Conservation (phyloP, 2,113 vertebrate species). For the Strix uralensis region DNA sequence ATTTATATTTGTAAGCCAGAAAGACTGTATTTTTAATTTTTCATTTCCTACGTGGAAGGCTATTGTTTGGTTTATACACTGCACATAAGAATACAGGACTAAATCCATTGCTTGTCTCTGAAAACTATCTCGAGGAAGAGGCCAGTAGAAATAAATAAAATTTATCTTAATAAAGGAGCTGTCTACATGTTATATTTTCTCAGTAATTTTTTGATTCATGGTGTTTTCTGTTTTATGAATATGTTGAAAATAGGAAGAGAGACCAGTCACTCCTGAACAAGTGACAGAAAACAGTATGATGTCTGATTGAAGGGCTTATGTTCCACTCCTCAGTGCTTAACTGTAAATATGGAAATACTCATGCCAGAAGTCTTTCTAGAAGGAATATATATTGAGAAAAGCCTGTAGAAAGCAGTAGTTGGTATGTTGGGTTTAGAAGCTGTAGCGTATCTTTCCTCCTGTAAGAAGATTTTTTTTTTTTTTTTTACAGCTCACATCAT, state of each 20-base stretch:
- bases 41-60: not conserved
- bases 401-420: not conserved
- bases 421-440: not conserved
- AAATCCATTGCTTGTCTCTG: not conserved
- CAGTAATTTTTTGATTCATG: not conserved
- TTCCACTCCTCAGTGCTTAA: not conserved
- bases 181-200: not conserved
- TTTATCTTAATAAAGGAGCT: not conserved
- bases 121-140: not conserved
- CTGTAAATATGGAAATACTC: not conserved
- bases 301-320: not conserved
- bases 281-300: not conserved
- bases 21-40: not conserved
- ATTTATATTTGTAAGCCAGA: not conserved
- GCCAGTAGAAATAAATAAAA: not conserved
- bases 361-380: not conserved
- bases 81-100: not conserved
- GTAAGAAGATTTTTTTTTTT: not conserved
- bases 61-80: not conserved
- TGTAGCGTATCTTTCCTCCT: not conserved
- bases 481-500: no score
- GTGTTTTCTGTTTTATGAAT: not conserved
- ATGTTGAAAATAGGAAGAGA: not conserved
- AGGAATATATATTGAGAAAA: not conserved
- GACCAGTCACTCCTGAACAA: not conserved